Evolutionary conservation across 1,140 invertebrate genomes (phyloP), one percentile per base, ranked within the genome.

Genomic region (Daktulosphaira vitifoliae): DNA sequence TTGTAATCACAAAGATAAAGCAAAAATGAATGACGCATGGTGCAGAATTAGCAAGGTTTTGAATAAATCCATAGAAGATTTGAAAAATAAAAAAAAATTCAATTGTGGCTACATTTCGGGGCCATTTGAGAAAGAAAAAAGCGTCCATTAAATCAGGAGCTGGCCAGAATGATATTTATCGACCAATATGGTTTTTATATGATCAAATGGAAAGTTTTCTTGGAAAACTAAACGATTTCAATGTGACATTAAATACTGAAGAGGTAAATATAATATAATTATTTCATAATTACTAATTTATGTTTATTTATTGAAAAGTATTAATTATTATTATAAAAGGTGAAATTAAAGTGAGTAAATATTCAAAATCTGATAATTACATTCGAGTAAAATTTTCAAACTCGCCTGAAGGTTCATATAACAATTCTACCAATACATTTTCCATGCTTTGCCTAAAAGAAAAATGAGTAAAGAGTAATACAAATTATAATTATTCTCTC

Each of bases 101-200:
- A 8, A 20, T 56, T 13, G 22, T 56, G 33, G 33, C 53, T 38
- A 56, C 64, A 6, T 68, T 68, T 46, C 20, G 68, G 25, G 38
- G 50, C 4, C 67, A 66, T 39, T 56, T 70, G 38, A 38, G 65
- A 37, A 71, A 68, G 48, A 71, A 71, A 38, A 66, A 65, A 29
- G 67, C 67, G 15, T 71, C 67, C n/a, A 66, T 68, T 9, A 66
- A 51, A 49, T 68, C 68, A 33, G 71, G 69, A 66, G 67, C 68
- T 56, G 68, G 68, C 56, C 51, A 37, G 8, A 68, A 69, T 20
- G 69, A 73, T 65, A 48, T 72, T 29, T 73, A 70, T 42, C 70
- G 70, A 38, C 71, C 70, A 39, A 66, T 71, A 56, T 73, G 70
- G 72, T 73, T 73, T 51, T 70, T 70, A 38, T 73, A 69, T 62